Base-by-base conservation (phyloP, 2,113 vertebrate genomes). In the Nasalis larvatus region DNA sequence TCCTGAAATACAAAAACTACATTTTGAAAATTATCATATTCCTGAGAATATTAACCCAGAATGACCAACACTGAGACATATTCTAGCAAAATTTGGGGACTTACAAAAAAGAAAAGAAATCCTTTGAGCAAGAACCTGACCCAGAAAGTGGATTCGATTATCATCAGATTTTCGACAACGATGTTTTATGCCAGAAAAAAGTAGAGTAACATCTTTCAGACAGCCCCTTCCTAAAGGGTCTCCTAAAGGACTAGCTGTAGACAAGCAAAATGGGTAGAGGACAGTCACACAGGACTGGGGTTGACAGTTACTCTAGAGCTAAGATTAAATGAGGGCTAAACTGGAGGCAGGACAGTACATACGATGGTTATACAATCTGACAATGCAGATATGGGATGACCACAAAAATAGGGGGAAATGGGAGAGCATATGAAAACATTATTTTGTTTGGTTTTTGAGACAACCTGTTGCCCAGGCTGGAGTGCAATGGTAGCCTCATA, bases 381-480 rank as follows among this genome's bases (percentile, higher is more conserved):
- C 2, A 3, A 0, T 27, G 86, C 35, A 49, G 45, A 8, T 3
- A 6, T 0, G 2, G 68, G 56, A n/a, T 14, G n/a, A 47, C 45
- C 11, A 20, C 13, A 16, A 32, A 27, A 47, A 69, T 23, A 32
- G 35, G 42, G 60, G 35, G 23, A 58, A 71, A 35, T 2, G 11
- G 21, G 21, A 52, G 23, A 27, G 0, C 25, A 47, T 18, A 54
- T 47, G 18, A 42, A 30, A 7, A 1, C 7, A 63, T 63, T 63
- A 6, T 63, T 63, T 63, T 30, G 60, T 63, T 63, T 14, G 27
- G 27, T 32, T 6, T 63, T 63, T 14, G 60, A 63, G 60, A 32
- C 13, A 63, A 63, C 12, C 5, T 63, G 27, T 63, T 14, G 60
- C 27, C 27, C 12, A 63, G 27, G 60, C 2, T 6, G 12, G 60